Evolutionary conservation across 2,797 vertebrate genomes (phyloP).

Genomic region (Sebastes vulpes): DNA sequence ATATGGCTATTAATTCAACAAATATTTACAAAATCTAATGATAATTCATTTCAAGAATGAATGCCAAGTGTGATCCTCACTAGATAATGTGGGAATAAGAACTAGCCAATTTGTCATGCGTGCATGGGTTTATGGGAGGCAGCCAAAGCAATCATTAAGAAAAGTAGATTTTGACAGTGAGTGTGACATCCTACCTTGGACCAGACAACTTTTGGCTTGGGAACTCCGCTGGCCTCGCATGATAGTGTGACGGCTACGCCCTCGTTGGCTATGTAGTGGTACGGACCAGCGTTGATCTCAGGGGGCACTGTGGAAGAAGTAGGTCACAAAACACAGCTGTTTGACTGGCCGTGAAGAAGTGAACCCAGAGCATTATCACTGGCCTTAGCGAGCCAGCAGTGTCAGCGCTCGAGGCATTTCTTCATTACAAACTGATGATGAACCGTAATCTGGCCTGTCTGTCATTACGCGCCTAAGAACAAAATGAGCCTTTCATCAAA

Average conservation of each 20-base stretch:
- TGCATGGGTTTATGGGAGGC: conserved; percentile 11
- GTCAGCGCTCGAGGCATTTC: conserved; percentile 62
- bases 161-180: conserved; percentile 6
- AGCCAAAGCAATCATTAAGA: conserved; percentile 37
- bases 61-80: conserved; percentile 32
- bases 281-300: conserved; percentile 87
- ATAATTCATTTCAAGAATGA: conserved; percentile 31
- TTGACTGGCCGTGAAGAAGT: conserved; percentile 45
- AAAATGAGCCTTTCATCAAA: conserved; percentile 65
- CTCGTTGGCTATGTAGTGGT: conserved; percentile 88
- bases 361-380: conserved; percentile 35
- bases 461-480: conserved; percentile 63
- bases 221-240: conserved; percentile 88
- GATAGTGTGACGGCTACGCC: conserved; percentile 84
- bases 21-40: conserved; percentile 21
- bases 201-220: conserved; percentile 90
- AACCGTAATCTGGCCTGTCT: conserved; percentile 70
- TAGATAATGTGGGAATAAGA: conserved; percentile 34
- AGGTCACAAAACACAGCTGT: conserved; percentile 77
- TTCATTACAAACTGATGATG: conserved; percentile 80
- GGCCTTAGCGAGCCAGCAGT: conserved; percentile 35
- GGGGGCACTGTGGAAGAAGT: conserved; percentile 88
- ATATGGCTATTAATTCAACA: neutral
- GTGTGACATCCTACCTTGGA: conserved; percentile 87
- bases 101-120: conserved; percentile 33